Evolutionary conservation across 2,113 vertebrate genomes (phyloP).

Genomic region (Colius striatus): DNA sequence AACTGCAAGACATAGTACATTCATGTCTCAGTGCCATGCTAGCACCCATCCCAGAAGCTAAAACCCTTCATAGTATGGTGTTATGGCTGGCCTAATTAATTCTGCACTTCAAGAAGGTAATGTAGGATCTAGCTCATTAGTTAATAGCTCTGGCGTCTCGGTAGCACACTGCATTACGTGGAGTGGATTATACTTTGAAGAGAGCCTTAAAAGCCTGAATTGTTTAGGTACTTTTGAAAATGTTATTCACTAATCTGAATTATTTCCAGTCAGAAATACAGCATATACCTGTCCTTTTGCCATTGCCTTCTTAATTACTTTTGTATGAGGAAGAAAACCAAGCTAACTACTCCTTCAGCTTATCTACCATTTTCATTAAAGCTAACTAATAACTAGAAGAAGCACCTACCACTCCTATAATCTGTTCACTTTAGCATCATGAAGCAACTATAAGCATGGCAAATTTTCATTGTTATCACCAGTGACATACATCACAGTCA

Average conservation of each 20-base stretch:
- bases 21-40: not conserved
- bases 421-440: not conserved
- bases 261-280: not conserved
- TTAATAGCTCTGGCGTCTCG: constrained; percentile 33
- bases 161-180: not conserved
- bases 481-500: constrained; percentile 34
- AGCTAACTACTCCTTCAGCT: not conserved
- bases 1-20: not conserved
- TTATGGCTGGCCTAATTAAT: constrained; percentile 10
- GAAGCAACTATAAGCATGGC: not conserved
- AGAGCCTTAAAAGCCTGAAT: not conserved
- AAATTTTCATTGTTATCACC: constrained; percentile 35
- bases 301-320: constrained; percentile 6
- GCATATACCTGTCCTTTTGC: constrained; percentile 1
- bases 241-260: not conserved
- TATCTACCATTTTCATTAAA: not conserved
- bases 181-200: constrained; percentile 33
- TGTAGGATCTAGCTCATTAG: not conserved
- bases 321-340: not conserved
- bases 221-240: constrained; percentile 5
- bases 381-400: not conserved
- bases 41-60: not conserved
- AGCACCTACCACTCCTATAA: not conserved
- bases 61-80: not conserved
- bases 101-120: constrained; percentile 20